Evolutionary conservation across 2,797 vertebrate species (phyloP).

Genomic region (Ambastaia sidthimunki): DNA sequence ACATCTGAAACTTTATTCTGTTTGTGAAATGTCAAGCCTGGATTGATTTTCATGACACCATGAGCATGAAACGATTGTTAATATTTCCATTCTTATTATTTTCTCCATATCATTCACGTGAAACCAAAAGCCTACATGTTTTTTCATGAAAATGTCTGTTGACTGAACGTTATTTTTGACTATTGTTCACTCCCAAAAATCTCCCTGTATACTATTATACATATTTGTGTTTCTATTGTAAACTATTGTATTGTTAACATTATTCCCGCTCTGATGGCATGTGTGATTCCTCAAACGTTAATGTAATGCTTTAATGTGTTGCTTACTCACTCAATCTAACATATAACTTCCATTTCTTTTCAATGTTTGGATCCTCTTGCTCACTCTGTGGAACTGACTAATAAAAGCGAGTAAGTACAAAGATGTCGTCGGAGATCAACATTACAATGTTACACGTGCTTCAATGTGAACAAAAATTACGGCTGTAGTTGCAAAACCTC

Average conservation of each 20-base stretch:
- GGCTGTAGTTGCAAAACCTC: not conserved
- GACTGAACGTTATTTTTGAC: no score
- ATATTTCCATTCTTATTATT: not conserved
- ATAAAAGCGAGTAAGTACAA: conserved; percentile 56
- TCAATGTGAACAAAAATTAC: not conserved
- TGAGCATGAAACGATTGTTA: not conserved
- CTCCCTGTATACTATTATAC: not conserved
- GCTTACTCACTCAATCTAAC: conserved; percentile 32
- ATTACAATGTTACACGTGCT: not conserved
- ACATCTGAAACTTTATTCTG: not conserved
- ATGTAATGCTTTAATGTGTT: not conserved
- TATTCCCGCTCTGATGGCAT: not conserved
- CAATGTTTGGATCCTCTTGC: conserved; percentile 33
- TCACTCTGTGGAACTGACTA: conserved; percentile 29
- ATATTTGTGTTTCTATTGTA: not conserved
- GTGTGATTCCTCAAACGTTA: not conserved
- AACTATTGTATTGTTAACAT: not conserved
- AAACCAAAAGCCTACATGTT: not conserved
- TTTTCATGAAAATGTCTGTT: not conserved
- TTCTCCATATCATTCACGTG: not conserved
- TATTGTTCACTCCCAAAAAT: no score
- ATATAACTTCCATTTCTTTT: conserved; percentile 48
- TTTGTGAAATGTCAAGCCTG: not conserved
- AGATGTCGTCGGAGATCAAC: not conserved
- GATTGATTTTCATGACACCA: not conserved